Evolutionary conservation across 2,888 invertebrate species (phyloP).

Genomic region (Geophilus truncorum): DNA sequence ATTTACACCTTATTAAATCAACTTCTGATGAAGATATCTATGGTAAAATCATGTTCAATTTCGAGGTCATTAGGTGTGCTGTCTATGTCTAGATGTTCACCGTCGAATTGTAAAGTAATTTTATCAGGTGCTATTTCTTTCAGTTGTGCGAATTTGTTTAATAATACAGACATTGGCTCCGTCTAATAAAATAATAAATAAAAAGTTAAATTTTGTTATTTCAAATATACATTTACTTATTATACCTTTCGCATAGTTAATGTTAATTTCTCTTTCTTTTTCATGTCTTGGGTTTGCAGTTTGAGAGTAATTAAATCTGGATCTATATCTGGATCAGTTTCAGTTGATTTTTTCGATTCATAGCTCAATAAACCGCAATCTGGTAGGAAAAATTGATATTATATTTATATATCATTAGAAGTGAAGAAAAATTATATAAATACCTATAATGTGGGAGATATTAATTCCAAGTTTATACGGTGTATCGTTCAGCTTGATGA

Average conservation of each 20-base stretch:
- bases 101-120: slow-evolving; percentile 56
- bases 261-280: neutral
- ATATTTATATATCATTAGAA: no score
- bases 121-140: slow-evolving; percentile 49
- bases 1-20: no score
- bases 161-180: slow-evolving; percentile 49
- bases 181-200: slow-evolving; percentile 39
- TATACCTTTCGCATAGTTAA: neutral
- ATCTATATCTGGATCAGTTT: neutral
- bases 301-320: neutral
- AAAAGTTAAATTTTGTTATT: no score
- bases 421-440: no score
- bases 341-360: neutral
- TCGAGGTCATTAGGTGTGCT: slow-evolving; percentile 52
- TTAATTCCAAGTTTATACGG: neutral
- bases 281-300: slow-evolving; percentile 29
- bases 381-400: no score
- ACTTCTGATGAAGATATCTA: slow-evolving; percentile 50
- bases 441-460: slow-evolving; percentile 32
- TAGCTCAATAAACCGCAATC: neutral
- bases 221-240: no score
- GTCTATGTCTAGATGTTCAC: slow-evolving; percentile 52
- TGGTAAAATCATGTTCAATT: slow-evolving; percentile 56
- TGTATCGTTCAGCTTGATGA: slow-evolving; percentile 25
- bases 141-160: slow-evolving; percentile 54